Conservation (phyloP, 2,113 vertebrate species). For the Chiloscyllium plagiosum region DNA sequence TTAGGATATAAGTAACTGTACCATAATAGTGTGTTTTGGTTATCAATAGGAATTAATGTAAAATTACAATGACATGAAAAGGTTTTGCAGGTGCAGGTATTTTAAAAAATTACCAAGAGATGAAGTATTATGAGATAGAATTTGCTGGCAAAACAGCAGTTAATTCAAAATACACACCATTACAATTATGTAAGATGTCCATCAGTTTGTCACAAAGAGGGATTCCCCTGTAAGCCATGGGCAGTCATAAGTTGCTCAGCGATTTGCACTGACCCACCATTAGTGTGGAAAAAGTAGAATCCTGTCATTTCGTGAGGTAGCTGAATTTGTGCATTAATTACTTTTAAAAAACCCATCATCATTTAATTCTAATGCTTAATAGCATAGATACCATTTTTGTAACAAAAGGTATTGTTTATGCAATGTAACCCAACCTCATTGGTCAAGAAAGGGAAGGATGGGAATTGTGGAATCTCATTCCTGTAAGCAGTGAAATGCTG, state of each 20-base stretch:
- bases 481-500: background rate
- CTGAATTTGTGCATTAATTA: background rate
- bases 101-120: background rate
- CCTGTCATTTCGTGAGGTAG: background rate
- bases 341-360: background rate
- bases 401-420: background rate
- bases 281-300: background rate
- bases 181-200: background rate
- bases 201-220: background rate
- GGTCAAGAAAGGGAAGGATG: background rate
- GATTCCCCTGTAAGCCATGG: background rate
- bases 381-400: background rate
- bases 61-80: background rate
- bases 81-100: background rate
- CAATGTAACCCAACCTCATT: background rate
- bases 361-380: background rate
- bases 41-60: background rate
- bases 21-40: background rate
- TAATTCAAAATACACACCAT: background rate
- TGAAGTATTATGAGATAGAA: background rate
- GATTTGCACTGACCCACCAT: background rate
- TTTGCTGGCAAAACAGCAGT: background rate
- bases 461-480: background rate
- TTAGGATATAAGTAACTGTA: background rate
- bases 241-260: background rate